A percentile compares a stretch with the other conserved stretches of the same genome.
Conservation (phyloP, 2,888 invertebrate genomes). For the Oxytorus armatus region DNA sequence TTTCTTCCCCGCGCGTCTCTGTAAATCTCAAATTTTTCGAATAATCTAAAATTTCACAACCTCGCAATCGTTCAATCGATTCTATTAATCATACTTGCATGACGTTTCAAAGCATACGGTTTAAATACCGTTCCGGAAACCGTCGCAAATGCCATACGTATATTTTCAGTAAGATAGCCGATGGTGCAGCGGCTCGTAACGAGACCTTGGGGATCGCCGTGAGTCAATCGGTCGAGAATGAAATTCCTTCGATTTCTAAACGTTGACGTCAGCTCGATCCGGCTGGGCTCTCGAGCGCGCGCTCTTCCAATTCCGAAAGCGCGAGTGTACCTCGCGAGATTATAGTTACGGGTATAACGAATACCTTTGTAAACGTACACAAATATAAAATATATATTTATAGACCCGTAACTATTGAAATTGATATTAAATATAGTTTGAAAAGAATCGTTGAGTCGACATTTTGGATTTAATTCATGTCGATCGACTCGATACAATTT, state of each 20-base stretch:
- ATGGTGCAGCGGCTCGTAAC: slow-evolving; percentile 7
- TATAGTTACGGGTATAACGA: neutral
- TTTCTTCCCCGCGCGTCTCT: no score
- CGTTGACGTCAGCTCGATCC: slow-evolving; percentile 57
- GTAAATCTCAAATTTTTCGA: no score
- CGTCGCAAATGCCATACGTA: no score
- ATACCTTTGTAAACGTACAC: neutral
- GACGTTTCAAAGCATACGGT: no score
- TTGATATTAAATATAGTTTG: slow-evolving; percentile 5
- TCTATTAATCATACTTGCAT: no score
- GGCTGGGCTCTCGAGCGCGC: slow-evolving; percentile 42
- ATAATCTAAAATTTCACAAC: no score
- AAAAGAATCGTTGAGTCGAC: no score
- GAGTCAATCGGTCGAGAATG: slow-evolving; percentile 23
- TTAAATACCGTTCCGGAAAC: no score
- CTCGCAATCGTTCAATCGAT: no score
- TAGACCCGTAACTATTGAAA: slow-evolving; percentile 15
- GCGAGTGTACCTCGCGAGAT: slow-evolving; percentile 22
- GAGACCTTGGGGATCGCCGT: neutral
- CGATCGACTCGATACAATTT: no score
- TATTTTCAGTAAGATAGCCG: slow-evolving; percentile 2
- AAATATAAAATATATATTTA: neutral
- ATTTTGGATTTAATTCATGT: no score
- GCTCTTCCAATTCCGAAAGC: slow-evolving; percentile 58
- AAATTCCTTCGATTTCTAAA: slow-evolving; percentile 57